Evolutionary conservation across 2,113 vertebrate genomes (phyloP).

Genomic region (Ascaphus truei): DNA sequence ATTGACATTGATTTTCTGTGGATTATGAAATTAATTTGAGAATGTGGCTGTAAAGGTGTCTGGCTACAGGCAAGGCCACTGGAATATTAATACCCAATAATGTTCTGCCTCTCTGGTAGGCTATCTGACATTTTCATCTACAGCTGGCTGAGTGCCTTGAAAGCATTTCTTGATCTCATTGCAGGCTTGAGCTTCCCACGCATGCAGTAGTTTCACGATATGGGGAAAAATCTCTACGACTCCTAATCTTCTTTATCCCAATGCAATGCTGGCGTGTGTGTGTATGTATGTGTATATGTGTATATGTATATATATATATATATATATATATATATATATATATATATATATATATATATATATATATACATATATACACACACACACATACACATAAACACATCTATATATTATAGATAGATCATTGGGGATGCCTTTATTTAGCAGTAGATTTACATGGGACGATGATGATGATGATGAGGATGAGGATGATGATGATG

Average conservation of each 20-base stretch:
- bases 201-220: constrained; percentile 1
- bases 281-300: too few species aligned
- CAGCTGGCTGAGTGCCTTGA: constrained; percentile 5
- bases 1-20: background rate
- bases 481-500: too few species aligned
- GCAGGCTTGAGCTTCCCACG: constrained; percentile 5
- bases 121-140: constrained; percentile 18
- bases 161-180: constrained; percentile 21
- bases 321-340: too few species aligned
- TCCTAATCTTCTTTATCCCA: background rate
- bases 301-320: too few species aligned
- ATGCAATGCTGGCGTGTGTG: too few species aligned
- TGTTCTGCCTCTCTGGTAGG: background rate
- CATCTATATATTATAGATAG: too few species aligned
- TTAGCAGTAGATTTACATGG: too few species aligned
- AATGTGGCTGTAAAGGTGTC: background rate
- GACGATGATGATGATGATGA: too few species aligned
- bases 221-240: background rate
- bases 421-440: too few species aligned
- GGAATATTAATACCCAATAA: constrained; percentile 17
- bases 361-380: too few species aligned
- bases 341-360: too few species aligned
- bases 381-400: too few species aligned
- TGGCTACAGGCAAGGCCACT: background rate
- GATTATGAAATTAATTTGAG: background rate